Evolutionary conservation across 2,113 vertebrate species (phyloP), one percentile per base, ranked within the genome.

Genomic region (Enhydra lutris): DNA sequence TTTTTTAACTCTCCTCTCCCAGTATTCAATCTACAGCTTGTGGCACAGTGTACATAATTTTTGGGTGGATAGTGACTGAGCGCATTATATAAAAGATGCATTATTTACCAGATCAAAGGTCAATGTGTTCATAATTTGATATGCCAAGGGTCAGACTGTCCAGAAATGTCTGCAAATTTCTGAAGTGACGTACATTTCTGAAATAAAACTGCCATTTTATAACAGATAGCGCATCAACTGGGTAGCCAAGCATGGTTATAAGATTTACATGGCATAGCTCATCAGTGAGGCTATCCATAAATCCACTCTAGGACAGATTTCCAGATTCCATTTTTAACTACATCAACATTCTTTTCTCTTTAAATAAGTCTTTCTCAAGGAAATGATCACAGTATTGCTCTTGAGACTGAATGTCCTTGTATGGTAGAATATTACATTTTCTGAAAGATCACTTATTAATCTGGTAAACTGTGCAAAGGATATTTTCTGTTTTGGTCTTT

Each of bases 81-180:
- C 94, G 20, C 50, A 97, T 97, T 98, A 85, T 98, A 98, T 96
- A 98, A 98, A 97, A 91, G 82, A 96, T 89, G 69, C 47, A 97
- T 98, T 98, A 97, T 98, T 98, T 98, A 98, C 94, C 67, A 96
- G 78, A 92, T 78, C 90, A 98, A 90, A 98, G 97, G 91, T 97
- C 96, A 98, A 69, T 97, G 91, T 96, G 71, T 93, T 98, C 97
- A 95, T 97, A 95, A 98, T 98, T 98, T 98, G 98, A 50, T 98
- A 92, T 97, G 98, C 61, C 91, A 95, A 88, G 86, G 96, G 94
- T 98, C 94, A 97, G 92, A 97, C 79, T 86, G 95, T 98, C 97
- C 95, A 0, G 0, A 98, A 98, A 98, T 98, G 85, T 94, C 96
- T 98, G 96, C 83, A 82, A 97, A 94, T 98, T 98, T 99, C 93